A percentile compares a stretch with the other conserved stretches of the same genome.
Evolutionary conservation across 30 jellyfish, hydroid and myxozoan genomes (phyloP).

Genomic region (Hydractinia symbiolongicarpus): DNA sequence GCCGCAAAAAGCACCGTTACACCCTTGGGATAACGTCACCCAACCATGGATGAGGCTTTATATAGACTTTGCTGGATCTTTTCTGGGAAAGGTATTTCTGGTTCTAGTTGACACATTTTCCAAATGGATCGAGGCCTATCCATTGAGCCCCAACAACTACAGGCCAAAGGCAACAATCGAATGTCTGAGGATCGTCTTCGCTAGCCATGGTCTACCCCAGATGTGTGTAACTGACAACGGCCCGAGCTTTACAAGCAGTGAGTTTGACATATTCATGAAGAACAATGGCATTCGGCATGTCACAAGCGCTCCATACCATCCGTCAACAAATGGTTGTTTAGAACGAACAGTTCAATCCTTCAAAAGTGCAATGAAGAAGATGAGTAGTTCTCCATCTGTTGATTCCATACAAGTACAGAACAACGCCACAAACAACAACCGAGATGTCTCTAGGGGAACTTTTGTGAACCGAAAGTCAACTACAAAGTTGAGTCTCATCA

Average conservation of each 20-base stretch:
- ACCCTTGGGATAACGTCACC: neutral
- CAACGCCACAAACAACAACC: too few relatives aligned
- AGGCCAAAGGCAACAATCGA: slow-evolving; percentile 18
- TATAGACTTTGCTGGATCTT: slow-evolving; percentile 43
- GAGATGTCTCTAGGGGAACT: too few relatives aligned
- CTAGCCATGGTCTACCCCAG: slow-evolving; percentile 37
- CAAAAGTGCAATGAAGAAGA: slow-evolving; percentile 29
- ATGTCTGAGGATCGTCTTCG: slow-evolving; percentile 4
- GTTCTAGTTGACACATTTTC: slow-evolving; percentile 29
- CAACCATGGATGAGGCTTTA: neutral
- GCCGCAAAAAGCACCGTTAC: slow-evolving; percentile 12
- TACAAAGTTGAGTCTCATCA: too few relatives aligned
- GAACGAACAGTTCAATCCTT: slow-evolving; percentile 40
- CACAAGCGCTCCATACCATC: slow-evolving; percentile 46
- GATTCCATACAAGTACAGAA: neutral
- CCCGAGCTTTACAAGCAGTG: slow-evolving; percentile 31
- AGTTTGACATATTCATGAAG: slow-evolving; percentile 23
- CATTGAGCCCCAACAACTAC: slow-evolving; percentile 5
- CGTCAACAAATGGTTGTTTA: slow-evolving; percentile 55
- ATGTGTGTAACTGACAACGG: slow-evolving; percentile 43
- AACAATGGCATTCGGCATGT: slow-evolving; percentile 25
- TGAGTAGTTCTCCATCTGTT: neutral
- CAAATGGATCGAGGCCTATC: slow-evolving; percentile 36
- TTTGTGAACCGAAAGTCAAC: too few relatives aligned
- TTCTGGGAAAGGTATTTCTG: slow-evolving; percentile 35